phyloP scores from a whole-genome alignment of 2,888 invertebrate genomes.

The Protonemura montana region DNA sequence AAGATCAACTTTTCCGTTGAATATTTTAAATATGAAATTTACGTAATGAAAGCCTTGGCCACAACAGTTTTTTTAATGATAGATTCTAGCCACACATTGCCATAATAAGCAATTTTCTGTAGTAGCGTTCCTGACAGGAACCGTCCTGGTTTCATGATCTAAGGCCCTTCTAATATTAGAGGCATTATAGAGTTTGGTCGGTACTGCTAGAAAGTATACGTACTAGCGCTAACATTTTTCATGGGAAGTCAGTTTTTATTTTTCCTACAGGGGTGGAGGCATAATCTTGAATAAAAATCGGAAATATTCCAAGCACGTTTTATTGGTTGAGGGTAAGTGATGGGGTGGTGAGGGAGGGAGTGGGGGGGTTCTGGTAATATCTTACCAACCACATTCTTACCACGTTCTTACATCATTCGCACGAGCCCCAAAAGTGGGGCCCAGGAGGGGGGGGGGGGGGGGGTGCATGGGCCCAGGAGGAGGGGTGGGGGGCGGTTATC shows the following conservation, averaged over 20 bases:
- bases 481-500: not conserved
- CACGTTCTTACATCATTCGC: constrained; percentile 49
- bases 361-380: constrained; percentile 34
- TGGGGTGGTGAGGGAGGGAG: constrained; percentile 13
- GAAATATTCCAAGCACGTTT: constrained; percentile 40
- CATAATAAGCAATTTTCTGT: not conserved
- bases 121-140: not conserved
- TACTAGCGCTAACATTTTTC: constrained; percentile 28
- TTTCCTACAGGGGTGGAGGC: constrained; percentile 35
- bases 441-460: not conserved
- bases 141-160: not conserved
- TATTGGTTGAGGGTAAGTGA: constrained; percentile 42
- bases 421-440: not conserved
- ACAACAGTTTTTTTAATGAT: not conserved
- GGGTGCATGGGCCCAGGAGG: not conserved
- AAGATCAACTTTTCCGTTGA: not conserved
- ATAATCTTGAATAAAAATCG: constrained; percentile 41
- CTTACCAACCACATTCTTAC: constrained; percentile 48
- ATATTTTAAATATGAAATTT: not conserved
- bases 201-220: constrained; percentile 23
- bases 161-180: constrained; percentile 30
- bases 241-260: constrained; percentile 42
- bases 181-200: not conserved
- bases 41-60: not conserved
- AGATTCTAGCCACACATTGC: not conserved